Percentiles rank a stretch among this genome's conserved stretches.
phyloP scores from a whole-genome alignment of 2,113 vertebrate species.

The Myocastor coypus region DNA sequence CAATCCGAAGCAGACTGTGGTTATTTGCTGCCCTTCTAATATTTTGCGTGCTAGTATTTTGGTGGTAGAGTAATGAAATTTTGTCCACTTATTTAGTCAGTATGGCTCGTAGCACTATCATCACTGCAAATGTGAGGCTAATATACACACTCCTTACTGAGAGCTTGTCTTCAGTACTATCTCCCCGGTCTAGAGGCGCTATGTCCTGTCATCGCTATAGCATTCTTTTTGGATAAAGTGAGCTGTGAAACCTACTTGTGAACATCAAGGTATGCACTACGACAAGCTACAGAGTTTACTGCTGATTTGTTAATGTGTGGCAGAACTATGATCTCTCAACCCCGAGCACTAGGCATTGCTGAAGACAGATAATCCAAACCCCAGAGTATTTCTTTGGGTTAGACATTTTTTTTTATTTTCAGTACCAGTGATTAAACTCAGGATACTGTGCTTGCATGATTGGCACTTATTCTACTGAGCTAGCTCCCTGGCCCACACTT shows the following conservation, averaged over 20 bases:
- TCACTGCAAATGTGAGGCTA: too few species aligned
- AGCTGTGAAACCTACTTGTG: neutral
- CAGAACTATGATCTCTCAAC: neutral
- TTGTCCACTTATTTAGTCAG: neutral
- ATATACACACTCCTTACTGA: fast-evolving
- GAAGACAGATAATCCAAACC: neutral
- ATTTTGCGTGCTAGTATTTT: neutral
- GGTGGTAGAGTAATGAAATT: neutral
- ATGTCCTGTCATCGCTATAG: neutral
- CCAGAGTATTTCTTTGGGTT: neutral
- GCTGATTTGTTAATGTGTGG: too few species aligned
- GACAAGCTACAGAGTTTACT: neutral
- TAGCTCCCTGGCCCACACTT: neutral
- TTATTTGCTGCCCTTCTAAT: neutral
- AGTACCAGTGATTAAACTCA: too few species aligned
- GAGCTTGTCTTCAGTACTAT: too few species aligned
- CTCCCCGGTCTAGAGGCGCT: too few species aligned
- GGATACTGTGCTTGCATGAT: too few species aligned
- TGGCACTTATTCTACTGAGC: too few species aligned
- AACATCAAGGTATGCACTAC: neutral
- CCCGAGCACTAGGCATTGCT: neutral
- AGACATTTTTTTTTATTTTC: too few species aligned
- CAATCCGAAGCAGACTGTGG: neutral
- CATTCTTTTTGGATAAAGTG: neutral
- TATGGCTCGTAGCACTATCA: neutral